Evolutionary conservation across 2,888 invertebrate genomes (phyloP).

Genomic region (Phyllotreta cruciferae): DNA sequence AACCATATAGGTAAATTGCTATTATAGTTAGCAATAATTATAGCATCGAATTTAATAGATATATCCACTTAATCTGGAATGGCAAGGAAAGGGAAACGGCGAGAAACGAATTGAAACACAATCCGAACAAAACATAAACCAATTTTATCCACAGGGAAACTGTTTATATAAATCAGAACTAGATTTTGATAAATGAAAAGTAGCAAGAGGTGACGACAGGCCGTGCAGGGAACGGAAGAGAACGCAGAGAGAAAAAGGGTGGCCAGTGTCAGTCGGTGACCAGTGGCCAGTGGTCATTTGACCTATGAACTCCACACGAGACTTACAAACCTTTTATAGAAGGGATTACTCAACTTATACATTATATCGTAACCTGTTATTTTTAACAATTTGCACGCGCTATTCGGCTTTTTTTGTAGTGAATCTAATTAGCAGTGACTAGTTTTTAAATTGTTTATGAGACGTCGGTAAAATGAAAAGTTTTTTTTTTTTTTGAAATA

Average conservation of each 20-base stretch:
- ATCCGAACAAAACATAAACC: slow-evolving; percentile 23
- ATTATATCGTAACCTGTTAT: slow-evolving; percentile 28
- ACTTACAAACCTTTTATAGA: slow-evolving; percentile 52
- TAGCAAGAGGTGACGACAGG: slow-evolving; percentile 31
- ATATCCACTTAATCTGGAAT: too few relatives aligned
- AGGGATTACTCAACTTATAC: slow-evolving; percentile 50
- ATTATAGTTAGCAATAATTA: too few relatives aligned
- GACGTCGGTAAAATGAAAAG: background rate
- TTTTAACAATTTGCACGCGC: slow-evolving; percentile 34
- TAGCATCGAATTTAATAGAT: too few relatives aligned
- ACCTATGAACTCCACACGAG: slow-evolving; percentile 54
- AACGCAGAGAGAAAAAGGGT: slow-evolving; percentile 30
- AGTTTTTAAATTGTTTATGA: background rate
- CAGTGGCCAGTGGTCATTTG: slow-evolving; percentile 51
- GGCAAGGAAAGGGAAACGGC: background rate
- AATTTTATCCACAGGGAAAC: slow-evolving; percentile 25
- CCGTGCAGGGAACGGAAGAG: slow-evolving; percentile 15
- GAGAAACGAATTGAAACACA: slow-evolving; percentile 16
- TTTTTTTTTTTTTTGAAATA: background rate
- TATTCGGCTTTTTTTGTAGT: background rate
- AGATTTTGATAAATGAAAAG: slow-evolving; percentile 36
- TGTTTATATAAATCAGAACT: slow-evolving; percentile 30
- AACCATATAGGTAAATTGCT: too few relatives aligned
- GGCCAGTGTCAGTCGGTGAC: slow-evolving; percentile 43
- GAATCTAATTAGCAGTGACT: background rate